A percentile compares a stretch with the other conserved stretches of the same genome.
Conservation (phyloP, 1,140 invertebrate species). For the Frieseomelitta varia region DNA sequence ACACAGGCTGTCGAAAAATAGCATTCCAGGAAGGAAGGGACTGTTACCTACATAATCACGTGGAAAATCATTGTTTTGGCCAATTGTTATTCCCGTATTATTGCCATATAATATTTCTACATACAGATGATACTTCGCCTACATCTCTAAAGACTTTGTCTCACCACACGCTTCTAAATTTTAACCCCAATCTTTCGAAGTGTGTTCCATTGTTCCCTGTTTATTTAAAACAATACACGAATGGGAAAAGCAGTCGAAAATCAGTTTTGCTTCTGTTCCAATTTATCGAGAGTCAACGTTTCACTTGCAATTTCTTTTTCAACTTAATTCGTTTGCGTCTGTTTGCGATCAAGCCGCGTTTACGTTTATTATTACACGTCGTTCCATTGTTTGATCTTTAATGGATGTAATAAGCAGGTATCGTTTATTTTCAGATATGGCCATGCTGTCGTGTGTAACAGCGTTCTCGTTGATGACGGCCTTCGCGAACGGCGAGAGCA, state of each 20-base stretch:
- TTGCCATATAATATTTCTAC: no score
- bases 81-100: no score
- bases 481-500: conserved; percentile 71
- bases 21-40: neutral
- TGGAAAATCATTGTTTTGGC: neutral
- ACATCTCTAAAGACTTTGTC: no score
- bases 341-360: no score
- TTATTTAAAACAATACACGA: neutral
- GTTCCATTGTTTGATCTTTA: neutral
- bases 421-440: conserved; percentile 41
- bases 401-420: neutral
- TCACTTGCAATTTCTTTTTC: no score
- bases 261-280: neutral
- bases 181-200: no score
- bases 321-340: no score
- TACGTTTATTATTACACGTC: neutral
- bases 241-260: neutral
- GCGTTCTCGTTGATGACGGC: conserved; percentile 49
- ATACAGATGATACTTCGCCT: no score
- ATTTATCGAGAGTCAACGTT: no score
- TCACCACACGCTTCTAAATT: neutral
- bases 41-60: neutral
- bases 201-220: no score
- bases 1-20: neutral
- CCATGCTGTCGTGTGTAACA: conserved; percentile 43